A percentile compares a stretch with the other conserved stretches of the same genome.
Conservation (phyloP, 2,113 vertebrate genomes). For the Rhinichthys klamathensis region DNA sequence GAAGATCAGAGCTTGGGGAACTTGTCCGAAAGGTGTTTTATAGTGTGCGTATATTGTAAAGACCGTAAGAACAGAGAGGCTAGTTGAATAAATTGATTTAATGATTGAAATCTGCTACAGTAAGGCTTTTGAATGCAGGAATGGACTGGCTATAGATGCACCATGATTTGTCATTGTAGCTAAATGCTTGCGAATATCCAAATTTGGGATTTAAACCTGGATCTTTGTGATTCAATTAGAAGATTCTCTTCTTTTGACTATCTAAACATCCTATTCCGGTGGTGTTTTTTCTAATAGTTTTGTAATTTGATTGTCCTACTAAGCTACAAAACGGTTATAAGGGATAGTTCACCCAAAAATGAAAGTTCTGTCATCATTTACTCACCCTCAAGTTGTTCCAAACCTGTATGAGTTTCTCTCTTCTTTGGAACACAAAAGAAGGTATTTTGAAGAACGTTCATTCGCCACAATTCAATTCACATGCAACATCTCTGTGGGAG, state of each 20-base stretch:
- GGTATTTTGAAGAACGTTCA: not conserved
- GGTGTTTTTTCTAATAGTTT: not conserved
- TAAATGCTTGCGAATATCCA: not conserved
- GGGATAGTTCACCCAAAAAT: not conserved
- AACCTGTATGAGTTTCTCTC: not conserved
- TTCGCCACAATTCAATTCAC: no score
- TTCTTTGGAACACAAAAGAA: not conserved
- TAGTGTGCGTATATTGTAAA: not conserved
- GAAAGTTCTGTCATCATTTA: not conserved
- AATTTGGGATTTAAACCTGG: not conserved
- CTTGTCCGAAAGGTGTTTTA: not conserved
- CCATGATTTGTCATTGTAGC: not conserved
- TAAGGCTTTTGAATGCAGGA: not conserved
- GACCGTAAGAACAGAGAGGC: not conserved
- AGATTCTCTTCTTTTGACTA: not conserved
- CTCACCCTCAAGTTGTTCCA: not conserved
- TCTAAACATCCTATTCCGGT: not conserved
- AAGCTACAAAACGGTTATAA: not conserved
- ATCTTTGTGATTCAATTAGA: not conserved
- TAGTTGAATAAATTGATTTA: not conserved
- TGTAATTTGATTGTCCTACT: not conserved
- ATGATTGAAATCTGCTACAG: not conserved
- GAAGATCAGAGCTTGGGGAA: conserved; percentile 1
- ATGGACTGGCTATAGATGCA: not conserved
- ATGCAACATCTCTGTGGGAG: no score